Base-by-base conservation (phyloP, 2,888 invertebrate genomes). In the Lochmaea capreae region DNA sequence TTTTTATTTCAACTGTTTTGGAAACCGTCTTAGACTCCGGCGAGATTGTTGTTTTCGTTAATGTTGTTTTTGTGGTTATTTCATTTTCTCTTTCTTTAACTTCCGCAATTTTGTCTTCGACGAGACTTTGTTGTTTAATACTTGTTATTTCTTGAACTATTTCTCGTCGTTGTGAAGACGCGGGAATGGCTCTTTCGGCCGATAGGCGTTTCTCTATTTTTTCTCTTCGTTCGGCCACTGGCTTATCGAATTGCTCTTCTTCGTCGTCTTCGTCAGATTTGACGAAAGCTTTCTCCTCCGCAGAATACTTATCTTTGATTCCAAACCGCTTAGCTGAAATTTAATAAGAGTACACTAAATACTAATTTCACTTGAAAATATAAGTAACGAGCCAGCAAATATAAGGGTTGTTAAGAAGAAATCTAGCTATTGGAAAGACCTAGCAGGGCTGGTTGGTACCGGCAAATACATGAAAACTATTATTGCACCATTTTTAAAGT, bases 191-290 rank as follows among this genome's bases (percentile, higher is more conserved):
- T 83, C 92, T 90, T 85, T 92, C 93, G 22, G 91, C 89, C 52
- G 93, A 93, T 43, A 94, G 86, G 68, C 93, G 91, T 84, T 93
- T 92, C 16, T 93, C 93, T 66, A 94, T 93, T 88, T 93, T 92
- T 83, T 92, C 92, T 77, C 93, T 92, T 78, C 94, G 88, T 84
- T 94, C 94, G n/a, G 93, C 92, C 43, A 94, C 93, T 66, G 93
- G 92, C 77, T 91, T 91, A 80, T 93, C 93, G 26, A 91, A 87
- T 70, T 85, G 88, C 78, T 93, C 93, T 83, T 91, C 92, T 77
- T 92, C 90, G 77, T 92, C 90, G 82, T 91, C 92, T 78, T 92
- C 90, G 67, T 90, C 90, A 2, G 89, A 91, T 65, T 83, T 83
- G 65, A 93, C 92, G 72, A 92, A 89, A 5, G 76, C 79, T 84